These are phyloP conservation scores for Watsonalla cultraria DNA, from an alignment of 2,888 invertebrate genomes.

Conservation along the genomic window DNA sequence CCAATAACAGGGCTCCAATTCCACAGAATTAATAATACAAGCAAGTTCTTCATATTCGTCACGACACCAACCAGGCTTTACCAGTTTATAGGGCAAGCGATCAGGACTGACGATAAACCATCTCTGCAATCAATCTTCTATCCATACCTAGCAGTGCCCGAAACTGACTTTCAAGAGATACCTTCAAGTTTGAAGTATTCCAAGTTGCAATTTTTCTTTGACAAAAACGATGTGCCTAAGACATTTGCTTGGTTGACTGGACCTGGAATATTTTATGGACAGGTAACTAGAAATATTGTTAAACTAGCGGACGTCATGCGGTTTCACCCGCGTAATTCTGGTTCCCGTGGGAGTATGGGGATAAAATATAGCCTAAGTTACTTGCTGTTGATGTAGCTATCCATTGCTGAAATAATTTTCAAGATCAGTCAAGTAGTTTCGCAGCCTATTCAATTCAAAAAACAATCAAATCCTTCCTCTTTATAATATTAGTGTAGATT, in stretches of 20 bases:
- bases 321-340: too few species aligned
- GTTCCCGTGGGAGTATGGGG: too few species aligned
- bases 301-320: too few species aligned
- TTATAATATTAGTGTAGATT: too few species aligned
- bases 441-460: too few species aligned
- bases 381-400: too few species aligned
- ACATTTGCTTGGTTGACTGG: slow-evolving; percentile 94
- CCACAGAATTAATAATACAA: slow-evolving; percentile 84
- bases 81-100: slow-evolving; percentile 90
- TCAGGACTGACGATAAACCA: slow-evolving; percentile 85
- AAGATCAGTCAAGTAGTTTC: too few species aligned
- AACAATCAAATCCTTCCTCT: too few species aligned
- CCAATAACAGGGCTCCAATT: slow-evolving; percentile 94
- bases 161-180: slow-evolving; percentile 84
- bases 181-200: slow-evolving; percentile 87
- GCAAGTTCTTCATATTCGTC: slow-evolving; percentile 89
- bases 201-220: slow-evolving; percentile 87
- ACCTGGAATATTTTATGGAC: slow-evolving; percentile 88
- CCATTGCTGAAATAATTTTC: too few species aligned
- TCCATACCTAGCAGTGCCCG: slow-evolving; percentile 84
- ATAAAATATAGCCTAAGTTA: too few species aligned
- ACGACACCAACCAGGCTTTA: slow-evolving; percentile 91
- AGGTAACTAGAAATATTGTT: slow-evolving; percentile 80
- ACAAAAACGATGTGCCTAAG: slow-evolving; percentile 82
- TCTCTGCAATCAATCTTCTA: slow-evolving; percentile 89